A percentile compares a stretch with the other conserved stretches of the same genome.
phyloP scores from a whole-genome alignment of 1,140 invertebrate genomes.

The Arion vulgaris region DNA sequence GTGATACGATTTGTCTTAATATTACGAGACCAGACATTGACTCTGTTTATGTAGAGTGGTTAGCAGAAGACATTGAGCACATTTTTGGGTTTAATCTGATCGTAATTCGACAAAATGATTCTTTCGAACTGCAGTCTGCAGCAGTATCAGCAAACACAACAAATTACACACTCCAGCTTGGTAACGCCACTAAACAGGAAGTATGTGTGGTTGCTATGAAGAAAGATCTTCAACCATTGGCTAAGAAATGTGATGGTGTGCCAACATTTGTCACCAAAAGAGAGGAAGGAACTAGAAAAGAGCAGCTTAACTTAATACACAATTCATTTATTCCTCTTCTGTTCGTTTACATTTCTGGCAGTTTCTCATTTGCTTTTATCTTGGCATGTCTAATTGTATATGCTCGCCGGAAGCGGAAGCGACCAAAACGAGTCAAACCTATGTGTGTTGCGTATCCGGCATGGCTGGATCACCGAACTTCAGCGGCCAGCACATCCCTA shows the following conservation, averaged over 20 bases:
- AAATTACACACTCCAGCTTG: neutral
- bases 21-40: neutral
- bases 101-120: conserved; percentile 3
- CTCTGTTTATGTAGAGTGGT: neutral
- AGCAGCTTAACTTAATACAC: neutral
- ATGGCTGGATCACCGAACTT: conserved; percentile 18
- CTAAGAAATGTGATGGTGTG: neutral
- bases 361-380: conserved; percentile 11
- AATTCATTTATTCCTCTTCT: conserved; percentile 19
- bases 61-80: neutral
- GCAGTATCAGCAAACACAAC: neutral
- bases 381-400: conserved; percentile 3
- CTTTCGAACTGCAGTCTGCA: neutral
- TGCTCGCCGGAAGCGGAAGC: neutral
- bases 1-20: neutral
- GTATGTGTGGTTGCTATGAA: neutral
- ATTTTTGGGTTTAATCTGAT: neutral
- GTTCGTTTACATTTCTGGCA: conserved; percentile 22
- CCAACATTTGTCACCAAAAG: neutral
- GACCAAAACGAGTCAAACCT: neutral
- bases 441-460: neutral
- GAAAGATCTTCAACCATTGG: conserved; percentile 2
- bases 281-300: neutral
- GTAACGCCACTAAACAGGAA: neutral
- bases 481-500: neutral